Evolutionary conservation across 1,140 invertebrate genomes (phyloP).

Genomic region (Aphelenchoides fujianensis): DNA sequence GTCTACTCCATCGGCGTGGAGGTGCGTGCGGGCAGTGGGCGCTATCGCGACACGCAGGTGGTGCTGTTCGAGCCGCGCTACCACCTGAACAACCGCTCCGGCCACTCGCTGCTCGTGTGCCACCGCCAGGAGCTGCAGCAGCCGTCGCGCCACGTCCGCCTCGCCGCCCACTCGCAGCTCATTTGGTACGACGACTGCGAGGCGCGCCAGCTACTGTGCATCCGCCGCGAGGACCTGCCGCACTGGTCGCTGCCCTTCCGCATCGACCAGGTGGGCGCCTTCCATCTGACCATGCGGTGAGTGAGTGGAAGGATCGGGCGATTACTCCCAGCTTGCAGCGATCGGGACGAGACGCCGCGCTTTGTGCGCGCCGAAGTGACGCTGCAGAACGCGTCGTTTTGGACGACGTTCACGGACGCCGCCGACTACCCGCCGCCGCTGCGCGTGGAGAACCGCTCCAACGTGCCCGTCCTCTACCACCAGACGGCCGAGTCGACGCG

Average conservation of each 20-base stretch:
- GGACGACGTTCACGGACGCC: slow-evolving; percentile 85
- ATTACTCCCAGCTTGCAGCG: slow-evolving; percentile 64
- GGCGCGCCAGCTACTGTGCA: slow-evolving; percentile 81
- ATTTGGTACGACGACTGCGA: slow-evolving; percentile 68
- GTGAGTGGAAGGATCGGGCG: slow-evolving; percentile 7
- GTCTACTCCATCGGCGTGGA: slow-evolving; percentile 76
- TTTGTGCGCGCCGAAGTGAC: slow-evolving; percentile 86
- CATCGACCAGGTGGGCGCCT: slow-evolving; percentile 78
- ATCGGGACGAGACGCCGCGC: slow-evolving; percentile 73
- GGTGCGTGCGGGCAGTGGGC: slow-evolving; percentile 73
- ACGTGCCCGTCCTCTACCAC: slow-evolving; percentile 80
- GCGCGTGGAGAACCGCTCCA: slow-evolving; percentile 86
- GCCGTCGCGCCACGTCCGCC: slow-evolving; percentile 58
- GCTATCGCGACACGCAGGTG: slow-evolving; percentile 82
- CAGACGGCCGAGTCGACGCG: slow-evolving; percentile 69
- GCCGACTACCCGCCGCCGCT: slow-evolving; percentile 88
- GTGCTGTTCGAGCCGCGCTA: slow-evolving; percentile 87
- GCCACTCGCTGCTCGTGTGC: slow-evolving; percentile 76
- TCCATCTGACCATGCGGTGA: slow-evolving; percentile 83
- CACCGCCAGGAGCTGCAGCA: slow-evolving; percentile 69
- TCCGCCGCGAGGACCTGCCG: slow-evolving; percentile 72
- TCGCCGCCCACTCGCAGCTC: slow-evolving; percentile 80
- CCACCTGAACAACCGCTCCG: slow-evolving; percentile 85
- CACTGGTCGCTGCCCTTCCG: slow-evolving; percentile 91
- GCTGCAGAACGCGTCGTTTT: slow-evolving; percentile 81